phyloP scores from a whole-genome alignment of 35 echinoderm and acorn worm genomes.

The Ptychodera flava region DNA sequence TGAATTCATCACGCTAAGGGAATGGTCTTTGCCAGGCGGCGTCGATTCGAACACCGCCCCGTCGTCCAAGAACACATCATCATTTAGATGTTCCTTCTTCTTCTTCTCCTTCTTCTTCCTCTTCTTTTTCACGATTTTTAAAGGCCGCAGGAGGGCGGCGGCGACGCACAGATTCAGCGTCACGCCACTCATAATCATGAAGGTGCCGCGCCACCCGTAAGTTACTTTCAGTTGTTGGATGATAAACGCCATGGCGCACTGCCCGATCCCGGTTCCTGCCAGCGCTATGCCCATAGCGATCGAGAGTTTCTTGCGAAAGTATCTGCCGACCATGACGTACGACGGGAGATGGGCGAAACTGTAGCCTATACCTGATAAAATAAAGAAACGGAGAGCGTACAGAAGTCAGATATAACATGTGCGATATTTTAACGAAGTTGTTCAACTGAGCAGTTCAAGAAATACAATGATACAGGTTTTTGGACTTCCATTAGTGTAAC shows the following conservation, averaged over 20 bases:
- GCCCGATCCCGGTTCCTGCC: not conserved
- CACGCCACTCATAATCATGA: not conserved
- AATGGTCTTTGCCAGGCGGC: not conserved
- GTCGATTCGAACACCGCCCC: not conserved
- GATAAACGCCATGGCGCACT: not conserved
- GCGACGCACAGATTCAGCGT: not conserved
- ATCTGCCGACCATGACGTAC: not conserved
- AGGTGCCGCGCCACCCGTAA: not conserved
- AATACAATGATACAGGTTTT: no score
- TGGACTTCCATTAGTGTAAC: no score
- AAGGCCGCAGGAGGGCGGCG: not conserved
- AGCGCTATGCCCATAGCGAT: not conserved
- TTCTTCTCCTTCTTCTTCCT: not conserved
- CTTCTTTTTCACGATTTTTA: not conserved
- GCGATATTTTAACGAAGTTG: no score
- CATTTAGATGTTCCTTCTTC: not conserved
- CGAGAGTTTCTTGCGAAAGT: not conserved
- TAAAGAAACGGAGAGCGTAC: not conserved
- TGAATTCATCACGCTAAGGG: not conserved
- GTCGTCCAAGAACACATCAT: not conserved
- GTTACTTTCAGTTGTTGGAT: not conserved
- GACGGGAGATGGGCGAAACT: not conserved
- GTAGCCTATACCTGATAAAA: not conserved
- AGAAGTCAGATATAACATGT: not conserved
- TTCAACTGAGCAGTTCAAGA: no score